These are phyloP conservation scores for Nylanderia fulva DNA, from an alignment of 1,140 invertebrate species.

Conservation along the genomic window DNA sequence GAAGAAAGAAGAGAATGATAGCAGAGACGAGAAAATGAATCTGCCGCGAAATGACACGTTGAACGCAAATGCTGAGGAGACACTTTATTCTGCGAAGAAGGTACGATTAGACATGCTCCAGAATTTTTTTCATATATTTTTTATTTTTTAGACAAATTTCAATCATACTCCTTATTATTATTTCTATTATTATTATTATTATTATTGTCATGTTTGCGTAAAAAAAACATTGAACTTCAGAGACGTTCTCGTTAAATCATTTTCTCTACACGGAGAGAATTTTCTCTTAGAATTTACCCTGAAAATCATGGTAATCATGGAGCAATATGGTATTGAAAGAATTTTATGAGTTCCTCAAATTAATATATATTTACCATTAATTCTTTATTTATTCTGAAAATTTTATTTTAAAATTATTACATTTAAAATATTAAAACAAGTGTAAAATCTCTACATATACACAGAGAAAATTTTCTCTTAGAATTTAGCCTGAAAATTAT, in stretches of 20 bases:
- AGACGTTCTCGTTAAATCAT: background rate
- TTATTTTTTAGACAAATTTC: background rate
- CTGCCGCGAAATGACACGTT: background rate
- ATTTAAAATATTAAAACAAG: too few relatives aligned
- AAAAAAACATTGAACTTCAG: background rate
- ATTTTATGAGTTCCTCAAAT: too few relatives aligned
- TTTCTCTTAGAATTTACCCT: too few relatives aligned
- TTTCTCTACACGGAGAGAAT: too few relatives aligned
- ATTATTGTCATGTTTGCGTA: background rate
- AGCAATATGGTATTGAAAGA: too few relatives aligned
- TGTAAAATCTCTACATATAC: too few relatives aligned
- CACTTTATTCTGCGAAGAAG: background rate
- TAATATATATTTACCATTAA: too few relatives aligned
- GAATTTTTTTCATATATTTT: background rate
- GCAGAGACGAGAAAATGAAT: background rate
- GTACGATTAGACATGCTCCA: constrained; percentile 4
- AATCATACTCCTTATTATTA: background rate
- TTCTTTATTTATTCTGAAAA: too few relatives aligned
- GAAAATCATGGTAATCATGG: too few relatives aligned
- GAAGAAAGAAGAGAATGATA: background rate
- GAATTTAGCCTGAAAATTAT: too few relatives aligned
- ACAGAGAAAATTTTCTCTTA: too few relatives aligned
- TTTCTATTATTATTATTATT: background rate
- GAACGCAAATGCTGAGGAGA: background rate
- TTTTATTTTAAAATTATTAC: too few relatives aligned